Evolutionary conservation across 1,140 invertebrate species (phyloP), one percentile per base, ranked within the genome.

Genomic region (Penaeus japonicus): DNA sequence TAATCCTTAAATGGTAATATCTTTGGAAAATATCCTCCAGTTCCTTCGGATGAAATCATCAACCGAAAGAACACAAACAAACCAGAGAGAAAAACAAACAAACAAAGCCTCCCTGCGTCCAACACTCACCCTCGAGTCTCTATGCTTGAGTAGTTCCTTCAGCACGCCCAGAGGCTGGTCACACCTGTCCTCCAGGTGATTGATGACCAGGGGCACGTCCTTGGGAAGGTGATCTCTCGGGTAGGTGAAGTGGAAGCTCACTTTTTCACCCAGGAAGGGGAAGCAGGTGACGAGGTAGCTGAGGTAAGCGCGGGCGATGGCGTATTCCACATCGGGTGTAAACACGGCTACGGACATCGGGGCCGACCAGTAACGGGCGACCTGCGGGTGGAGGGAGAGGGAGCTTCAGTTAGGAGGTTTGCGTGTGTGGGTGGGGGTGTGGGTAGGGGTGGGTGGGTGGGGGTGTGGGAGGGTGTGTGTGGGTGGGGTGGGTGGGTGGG

Each of bases 311-410:
- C 93, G 87, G 0, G 92, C 92, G 15, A 92, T 90, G 35, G 89
- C 86, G 79, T 92, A 92, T 84, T 94, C 93, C 12, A 91, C 94
- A 17, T 96, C 96, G 4, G 96, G 95, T 0, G 95, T 95, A 91
- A 96, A 98, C 0, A 98, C 93, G 0, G 97, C 96, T 0, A 97
- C 94, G 0, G 97, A 98, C 90, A 98, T 95, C 0, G 97, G 96
- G 0, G 97, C 97, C 2, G 94, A 94, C 97, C 97, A 99, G 85
- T 96, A 95, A 39, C 95, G 93, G 1, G 95, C 95, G 22, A 97
- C 95, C 91, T 92, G 77, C 2, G 4, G 4, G 0, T 4, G 57
- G n/a, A 24, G 18, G 53, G 2, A 27, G 18, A 55, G 20, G 17
- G 15, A 12, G 47, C 47, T 47, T n/a, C n/a, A 12, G 47, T 7